These are phyloP conservation scores for rat (Rattus norvegicus) DNA, from an alignment of 2,113 vertebrate genomes.

Conservation along the genomic window GRCr8 NC_086020.1:72807001-72807500, in stretches of 20 bases:
- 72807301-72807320: not conserved
- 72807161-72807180: not conserved
- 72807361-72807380: not conserved
- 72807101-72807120: not conserved
- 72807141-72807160: not conserved
- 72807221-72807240: not conserved
- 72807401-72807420: not conserved
- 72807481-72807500: not conserved
- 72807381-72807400: not conserved
- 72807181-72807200: not conserved
- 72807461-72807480: not conserved
- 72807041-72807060: not conserved
- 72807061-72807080: slow-evolving; percentile 26
- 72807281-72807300: not conserved
- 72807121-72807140: not conserved
- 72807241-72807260: not conserved
- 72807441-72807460: not conserved
- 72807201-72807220: not conserved
- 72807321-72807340: not conserved
- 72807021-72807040: not conserved
- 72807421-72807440: not conserved
- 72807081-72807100: not conserved
- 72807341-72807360: not conserved
- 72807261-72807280: not conserved
- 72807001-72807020: not conserved